These are phyloP conservation scores for Xestia rhomboidea DNA, from an alignment of 2,888 invertebrate species.

Conservation along the genomic window DNA sequence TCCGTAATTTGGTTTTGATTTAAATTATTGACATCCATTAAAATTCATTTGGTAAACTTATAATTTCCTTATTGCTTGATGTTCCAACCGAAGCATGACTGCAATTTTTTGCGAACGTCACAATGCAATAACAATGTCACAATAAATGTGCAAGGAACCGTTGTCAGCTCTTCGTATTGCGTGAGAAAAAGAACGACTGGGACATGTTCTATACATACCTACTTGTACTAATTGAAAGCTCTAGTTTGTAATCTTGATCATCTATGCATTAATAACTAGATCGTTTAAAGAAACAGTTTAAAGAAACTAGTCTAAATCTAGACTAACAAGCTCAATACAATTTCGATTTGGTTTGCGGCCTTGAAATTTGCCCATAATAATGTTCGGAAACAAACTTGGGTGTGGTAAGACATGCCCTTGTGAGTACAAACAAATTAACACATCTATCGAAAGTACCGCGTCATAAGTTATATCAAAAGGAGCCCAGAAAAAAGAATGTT, in stretches of 20 bases:
- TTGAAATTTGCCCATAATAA: slow-evolving; percentile 14
- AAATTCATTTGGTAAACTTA: slow-evolving; percentile 1
- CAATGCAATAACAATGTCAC: slow-evolving; percentile 37
- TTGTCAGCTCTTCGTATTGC: slow-evolving; percentile 35
- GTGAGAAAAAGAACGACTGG: slow-evolving; percentile 51
- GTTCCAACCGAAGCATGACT: neutral
- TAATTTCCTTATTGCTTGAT: neutral
- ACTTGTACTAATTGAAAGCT: slow-evolving; percentile 15
- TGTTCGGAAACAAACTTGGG: slow-evolving; percentile 25
- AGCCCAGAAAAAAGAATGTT: slow-evolving; percentile 79
- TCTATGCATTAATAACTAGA: slow-evolving; percentile 4
- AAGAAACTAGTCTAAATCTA: slow-evolving; percentile 15
- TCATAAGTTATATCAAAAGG: slow-evolving; percentile 71
- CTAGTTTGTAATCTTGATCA: slow-evolving; percentile 21
- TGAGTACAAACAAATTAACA: slow-evolving; percentile 72
- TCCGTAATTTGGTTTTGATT: slow-evolving; percentile 17
- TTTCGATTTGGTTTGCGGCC: slow-evolving; percentile 36
- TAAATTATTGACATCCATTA: slow-evolving; percentile 8
- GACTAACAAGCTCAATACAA: neutral
- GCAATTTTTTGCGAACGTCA: slow-evolving; percentile 4
- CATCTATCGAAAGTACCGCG: slow-evolving; percentile 74
- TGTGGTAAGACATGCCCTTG: slow-evolving; percentile 58
- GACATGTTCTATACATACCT: neutral
- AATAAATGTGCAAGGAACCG: slow-evolving; percentile 37
- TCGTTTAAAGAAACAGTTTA: neutral